These are phyloP conservation scores for Bos indicus DNA, from an alignment of 2,113 vertebrate genomes.

Conservation along the genomic window DNA sequence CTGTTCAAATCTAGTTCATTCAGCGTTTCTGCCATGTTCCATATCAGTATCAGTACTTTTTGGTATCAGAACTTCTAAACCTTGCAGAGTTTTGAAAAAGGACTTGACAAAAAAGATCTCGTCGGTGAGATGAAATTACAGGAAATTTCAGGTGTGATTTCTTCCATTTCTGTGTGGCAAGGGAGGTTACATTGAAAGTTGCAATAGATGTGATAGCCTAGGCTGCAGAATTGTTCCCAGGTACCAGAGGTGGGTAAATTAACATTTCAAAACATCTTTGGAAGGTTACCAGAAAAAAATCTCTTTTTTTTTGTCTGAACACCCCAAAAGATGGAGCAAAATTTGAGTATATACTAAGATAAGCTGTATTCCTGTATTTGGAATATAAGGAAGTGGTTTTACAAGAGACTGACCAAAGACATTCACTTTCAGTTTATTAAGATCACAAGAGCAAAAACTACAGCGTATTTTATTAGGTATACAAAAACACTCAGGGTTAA, in stretches of 20 bases:
- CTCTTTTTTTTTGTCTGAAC: neutral
- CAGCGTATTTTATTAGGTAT: neutral
- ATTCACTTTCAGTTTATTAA: conserved; percentile 48
- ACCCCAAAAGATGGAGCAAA: neutral
- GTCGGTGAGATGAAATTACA: neutral
- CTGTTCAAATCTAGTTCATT: neutral
- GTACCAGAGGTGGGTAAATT: neutral
- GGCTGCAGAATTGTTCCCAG: neutral
- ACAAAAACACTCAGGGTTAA: conserved; percentile 20
- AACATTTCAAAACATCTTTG: conserved; percentile 8
- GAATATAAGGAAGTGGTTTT: conserved; percentile 50
- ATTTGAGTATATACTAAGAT: neutral
- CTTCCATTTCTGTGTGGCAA: neutral
- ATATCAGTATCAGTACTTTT: neutral
- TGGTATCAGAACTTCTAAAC: neutral
- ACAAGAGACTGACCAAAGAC: neutral
- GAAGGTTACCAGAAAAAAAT: neutral
- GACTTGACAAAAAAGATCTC: neutral
- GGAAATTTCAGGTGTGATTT: neutral
- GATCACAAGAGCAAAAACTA: conserved; percentile 25
- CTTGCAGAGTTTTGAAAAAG: neutral
- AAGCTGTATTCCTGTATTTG: conserved; percentile 41
- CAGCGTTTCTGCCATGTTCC: neutral
- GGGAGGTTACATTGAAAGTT: neutral
- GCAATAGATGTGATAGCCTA: neutral